Evolutionary conservation across 2,797 vertebrate species (phyloP).

Genomic region (Sebastes cheni): DNA sequence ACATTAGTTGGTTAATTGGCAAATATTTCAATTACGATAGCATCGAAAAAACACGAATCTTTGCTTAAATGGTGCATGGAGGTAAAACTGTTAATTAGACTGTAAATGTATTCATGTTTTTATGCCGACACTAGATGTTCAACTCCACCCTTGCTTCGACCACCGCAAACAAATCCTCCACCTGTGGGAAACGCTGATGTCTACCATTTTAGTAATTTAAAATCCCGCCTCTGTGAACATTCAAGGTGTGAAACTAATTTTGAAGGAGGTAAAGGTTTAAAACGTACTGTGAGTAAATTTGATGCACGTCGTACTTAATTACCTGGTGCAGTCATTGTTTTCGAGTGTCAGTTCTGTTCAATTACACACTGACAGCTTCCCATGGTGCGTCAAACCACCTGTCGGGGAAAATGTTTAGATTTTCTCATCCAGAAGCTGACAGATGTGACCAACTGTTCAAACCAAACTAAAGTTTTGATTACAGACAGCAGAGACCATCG

Average conservation of each 20-base stretch:
- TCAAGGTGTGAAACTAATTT: background rate
- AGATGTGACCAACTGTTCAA: background rate
- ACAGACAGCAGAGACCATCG: background rate
- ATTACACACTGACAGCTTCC: conserved; percentile 11
- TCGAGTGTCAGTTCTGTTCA: conserved; percentile 3
- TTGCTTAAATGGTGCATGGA: background rate
- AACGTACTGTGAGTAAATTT: background rate
- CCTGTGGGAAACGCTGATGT: background rate
- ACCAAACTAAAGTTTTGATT: background rate
- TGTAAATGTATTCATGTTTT: background rate
- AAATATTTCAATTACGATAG: conserved; percentile 8
- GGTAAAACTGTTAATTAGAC: background rate
- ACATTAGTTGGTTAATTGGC: background rate
- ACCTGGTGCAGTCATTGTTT: conserved; percentile 11
- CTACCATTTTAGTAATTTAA: background rate
- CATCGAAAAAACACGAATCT: background rate
- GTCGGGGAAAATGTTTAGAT: background rate
- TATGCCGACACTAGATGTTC: background rate
- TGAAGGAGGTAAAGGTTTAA: background rate
- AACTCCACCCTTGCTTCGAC: background rate
- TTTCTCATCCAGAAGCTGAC: background rate
- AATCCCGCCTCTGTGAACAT: background rate
- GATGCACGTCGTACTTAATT: conserved; percentile 8
- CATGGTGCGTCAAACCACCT: background rate
- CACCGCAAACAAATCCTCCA: background rate